Base-by-base conservation (phyloP, 1,140 invertebrate species). In the Drosophila rufa region DNA sequence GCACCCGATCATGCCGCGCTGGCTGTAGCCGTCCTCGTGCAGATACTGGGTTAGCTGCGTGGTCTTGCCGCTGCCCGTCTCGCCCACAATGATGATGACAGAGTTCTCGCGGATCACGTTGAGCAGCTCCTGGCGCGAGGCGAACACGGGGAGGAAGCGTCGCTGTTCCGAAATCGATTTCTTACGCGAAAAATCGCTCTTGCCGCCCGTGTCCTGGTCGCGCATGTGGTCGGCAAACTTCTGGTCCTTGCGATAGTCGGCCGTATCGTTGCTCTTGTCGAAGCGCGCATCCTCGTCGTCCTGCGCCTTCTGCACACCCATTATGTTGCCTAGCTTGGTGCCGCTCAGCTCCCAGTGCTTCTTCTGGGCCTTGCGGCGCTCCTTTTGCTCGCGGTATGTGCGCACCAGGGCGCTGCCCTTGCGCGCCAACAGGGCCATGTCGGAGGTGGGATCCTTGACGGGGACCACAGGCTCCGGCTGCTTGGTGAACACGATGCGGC, bases 311-410 rank as follows among this genome's bases (percentile, higher is more conserved):
- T 97, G 95, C 0, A 99, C 96, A 2, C 99, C 99, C 96, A 99
- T 98, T 19, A 99, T 98, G 81, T 99, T 98, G 90, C 98, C 98
- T 50, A 99, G 95, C 87, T 97, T 97, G 3, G 98, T 99, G 36
- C 99, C 99, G 42, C 98, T 98, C 40, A 99, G 93, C 93, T 99
- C 98, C 98, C 99, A 99, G 92, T 99, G 98, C 93, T 99, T 99
- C 92, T 99, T 99, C 89, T 99, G 99, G 0, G 98, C 98, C 93
- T 98, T 98, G 47, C 96, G 95, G 30, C 98, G 94, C 93, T 99
- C 99, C 91, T 99, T 99, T 92, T 99, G 98, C 92, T 99, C 99
- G 51, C 99, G 95, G 92, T 97, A 98, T 0, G 95, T 95, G 60
- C 98, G 95, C 0, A 99, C 99, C 22, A 98, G 93, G 2, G 96